Evolutionary conservation across 2,797 vertebrate genomes (phyloP).

Genomic region (Trichosurus vulpecula): DNA sequence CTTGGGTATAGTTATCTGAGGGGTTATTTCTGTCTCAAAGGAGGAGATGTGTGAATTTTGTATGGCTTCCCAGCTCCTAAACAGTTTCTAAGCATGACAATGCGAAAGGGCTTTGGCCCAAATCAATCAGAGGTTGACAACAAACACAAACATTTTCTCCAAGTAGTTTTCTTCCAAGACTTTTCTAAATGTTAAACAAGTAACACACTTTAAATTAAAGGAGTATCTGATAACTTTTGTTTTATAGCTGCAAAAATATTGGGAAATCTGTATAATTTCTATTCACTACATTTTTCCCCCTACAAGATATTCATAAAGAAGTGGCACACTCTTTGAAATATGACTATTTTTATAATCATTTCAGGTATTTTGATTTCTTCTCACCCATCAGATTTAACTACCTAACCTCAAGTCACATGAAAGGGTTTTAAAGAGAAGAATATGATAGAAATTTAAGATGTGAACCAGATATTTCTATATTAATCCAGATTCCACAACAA

Average conservation of each 20-base stretch:
- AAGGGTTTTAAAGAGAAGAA: slow-evolving; percentile 14
- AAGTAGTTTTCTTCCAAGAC: neutral
- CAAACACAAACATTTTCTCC: slow-evolving; percentile 38
- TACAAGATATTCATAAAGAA: slow-evolving; percentile 38
- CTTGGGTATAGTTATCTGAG: neutral
- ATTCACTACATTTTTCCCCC: neutral
- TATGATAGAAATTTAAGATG: neutral
- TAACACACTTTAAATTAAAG: slow-evolving; percentile 42
- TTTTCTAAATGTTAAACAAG: neutral
- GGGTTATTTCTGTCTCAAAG: neutral
- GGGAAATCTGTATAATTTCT: slow-evolving; percentile 38
- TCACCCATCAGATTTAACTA: slow-evolving; percentile 8
- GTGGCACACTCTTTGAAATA: slow-evolving; percentile 2
- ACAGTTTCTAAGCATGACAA: neutral
- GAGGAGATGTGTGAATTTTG: neutral
- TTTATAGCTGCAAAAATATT: slow-evolving; percentile 38
- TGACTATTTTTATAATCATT: slow-evolving; percentile 18
- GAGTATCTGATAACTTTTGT: slow-evolving; percentile 33
- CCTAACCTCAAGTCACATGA: slow-evolving; percentile 1
- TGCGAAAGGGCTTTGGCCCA: neutral
- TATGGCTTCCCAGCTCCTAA: neutral
- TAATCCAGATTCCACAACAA: neutral
- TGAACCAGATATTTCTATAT: neutral
- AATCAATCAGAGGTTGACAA: neutral
- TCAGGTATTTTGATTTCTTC: slow-evolving; percentile 19